phyloP scores from a whole-genome alignment of 2,888 invertebrate genomes.

The Meliscaeva auricollis region DNA sequence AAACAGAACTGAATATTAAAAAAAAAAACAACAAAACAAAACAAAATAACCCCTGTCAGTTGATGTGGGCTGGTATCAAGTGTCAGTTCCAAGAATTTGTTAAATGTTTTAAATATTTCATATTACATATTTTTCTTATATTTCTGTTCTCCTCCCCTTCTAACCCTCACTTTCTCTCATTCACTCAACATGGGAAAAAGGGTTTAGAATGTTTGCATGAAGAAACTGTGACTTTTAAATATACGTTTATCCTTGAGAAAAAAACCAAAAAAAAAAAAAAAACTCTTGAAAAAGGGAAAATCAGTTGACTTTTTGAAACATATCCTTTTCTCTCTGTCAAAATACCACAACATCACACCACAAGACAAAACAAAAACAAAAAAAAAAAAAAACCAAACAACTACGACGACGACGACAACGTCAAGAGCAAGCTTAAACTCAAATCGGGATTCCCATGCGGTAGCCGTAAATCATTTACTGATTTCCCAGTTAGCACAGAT shows the following conservation, averaged over 20 bases:
- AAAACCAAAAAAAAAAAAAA: not conserved
- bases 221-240: constrained; percentile 12
- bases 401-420: constrained; percentile 14
- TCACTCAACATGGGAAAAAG: not conserved
- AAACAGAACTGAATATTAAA: too few relatives aligned
- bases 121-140: not conserved
- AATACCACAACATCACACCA: constrained; percentile 7
- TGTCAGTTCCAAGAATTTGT: constrained; percentile 11
- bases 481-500: constrained; percentile 54
- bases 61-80: not conserved
- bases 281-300: not conserved
- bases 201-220: constrained; percentile 6
- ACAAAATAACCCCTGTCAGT: not conserved
- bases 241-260: not conserved
- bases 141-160: not conserved
- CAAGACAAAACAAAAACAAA: not conserved
- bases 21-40: not conserved
- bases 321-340: constrained; percentile 13
- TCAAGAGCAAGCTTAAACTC: constrained; percentile 36
- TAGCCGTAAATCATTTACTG: constrained; percentile 41
- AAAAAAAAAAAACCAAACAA: not conserved
- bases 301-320: constrained; percentile 21
- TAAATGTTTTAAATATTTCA: constrained; percentile 10
- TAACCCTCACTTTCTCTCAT: not conserved
- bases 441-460: constrained; percentile 31